Evolutionary conservation across 2,113 vertebrate species (phyloP), one percentile per base, ranked within the genome.

Genomic region (Campylorhamphus procurvoides): DNA sequence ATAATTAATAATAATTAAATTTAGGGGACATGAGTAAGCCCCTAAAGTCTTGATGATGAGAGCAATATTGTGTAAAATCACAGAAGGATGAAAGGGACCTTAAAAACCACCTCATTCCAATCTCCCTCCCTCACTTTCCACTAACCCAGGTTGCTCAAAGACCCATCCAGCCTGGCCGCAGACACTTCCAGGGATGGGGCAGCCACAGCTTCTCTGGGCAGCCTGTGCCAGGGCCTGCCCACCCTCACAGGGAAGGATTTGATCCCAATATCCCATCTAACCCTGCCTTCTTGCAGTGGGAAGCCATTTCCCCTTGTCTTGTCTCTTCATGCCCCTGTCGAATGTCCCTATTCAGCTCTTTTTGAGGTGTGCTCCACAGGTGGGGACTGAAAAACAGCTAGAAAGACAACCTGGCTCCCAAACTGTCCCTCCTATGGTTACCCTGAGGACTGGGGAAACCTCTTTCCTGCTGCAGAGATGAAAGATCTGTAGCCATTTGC

Each of bases 151-250:
- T 1, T 42, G 3, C 46, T 68, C 63, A 17, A 52, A 52, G 31
- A 2, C 19, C 27, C 1, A 0, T 77, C 53, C 46, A 60, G 0
- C 16, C 53, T 68, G 63, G 14, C 37, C 2, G 33, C 37, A 22
- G 37, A 22, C 44, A 15, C 17, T 68, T 1, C 12, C 27, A 52
- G 53, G 16, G 37, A 37, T 77, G 53, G 27, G 20, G 5, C 53
- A 52, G 31, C 27, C 14, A 12, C 72, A 68, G 37, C 37, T 52
- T 37, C 25, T 59, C 49, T 50, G 49, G 7, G 7, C 49, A 50
- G 4, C 49, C 49, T 50, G 14, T 25, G 49, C 49, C 49, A 50
- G 49, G 49, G 49, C 49, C 49, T 50, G 49, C 49, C 24, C 49
- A 50, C 24, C 49, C 49, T 50, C 18, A 2, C 37, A 66, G 24